Base-by-base conservation (phyloP, 2,888 invertebrate species). In the Oligia fasciuncula region DNA sequence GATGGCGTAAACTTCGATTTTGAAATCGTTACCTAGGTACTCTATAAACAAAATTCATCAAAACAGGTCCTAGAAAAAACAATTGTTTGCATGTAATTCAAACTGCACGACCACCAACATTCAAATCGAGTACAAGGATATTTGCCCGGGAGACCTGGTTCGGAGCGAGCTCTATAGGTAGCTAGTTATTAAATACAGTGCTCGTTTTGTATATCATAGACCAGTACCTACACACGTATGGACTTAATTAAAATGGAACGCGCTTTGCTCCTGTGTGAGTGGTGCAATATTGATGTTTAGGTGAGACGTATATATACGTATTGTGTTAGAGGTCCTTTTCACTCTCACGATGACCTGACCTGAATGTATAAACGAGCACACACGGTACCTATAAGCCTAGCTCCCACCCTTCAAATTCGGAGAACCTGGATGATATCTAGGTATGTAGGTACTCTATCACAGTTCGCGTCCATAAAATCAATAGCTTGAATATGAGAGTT, bases 271-370 rank as follows among this genome's bases (percentile, higher is more conserved):
- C 13, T 43, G 66, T 79, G 71, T 79, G 63, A 63, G 63, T 46
- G 4, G 6, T 69, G 79, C 69, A 79, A 72, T 79, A 72, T 80
- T 62, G 80, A 80, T 77, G 62, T 46, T 29, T 62, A 17, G 14
- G 62, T n/a, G 67, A 62, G 67, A 79, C 51, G n/a, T n/a, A n/a
- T n/a, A n/a, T n/a, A 13, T 11, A n/a, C 13, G 4, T 9, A 60
- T 57, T 11, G 60, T 23, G 13, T n/a, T 19, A 5, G 46, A 13
- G 13, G 63, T 79, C 51, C 35, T 54, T 80, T 57, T 79, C 66
- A 2, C 80, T 51, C 80, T 29, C 40, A 9, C 49, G 13, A 6
- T 57, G 17, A 6, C 51, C 17, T 66, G 29, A 71, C 9, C 14
- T 79, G 23, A 17, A 43, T 9, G 14, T 68, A 54, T 11, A 46